Base-by-base conservation (phyloP, 2,797 vertebrate species). In the Rhyacichthys aspro region DNA sequence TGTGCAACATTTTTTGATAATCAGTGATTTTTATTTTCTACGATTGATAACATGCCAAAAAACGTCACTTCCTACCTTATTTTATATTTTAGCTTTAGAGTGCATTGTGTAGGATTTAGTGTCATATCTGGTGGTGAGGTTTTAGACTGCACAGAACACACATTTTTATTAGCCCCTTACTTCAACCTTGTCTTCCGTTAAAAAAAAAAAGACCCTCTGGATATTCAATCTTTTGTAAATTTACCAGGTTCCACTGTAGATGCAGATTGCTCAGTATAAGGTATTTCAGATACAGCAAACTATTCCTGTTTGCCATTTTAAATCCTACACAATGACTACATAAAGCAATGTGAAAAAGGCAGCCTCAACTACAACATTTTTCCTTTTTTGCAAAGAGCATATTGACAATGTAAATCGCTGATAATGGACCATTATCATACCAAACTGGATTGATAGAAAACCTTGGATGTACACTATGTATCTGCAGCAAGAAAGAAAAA, bases 71-170 rank as follows among this genome's bases (percentile, higher is more conserved):
- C 18, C 38, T 48, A 55, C 14, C 1, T 45, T 7, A 2, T 16
- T 41, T 62, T 56, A 44, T 37, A 39, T 56, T 36, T 14, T 56
- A 54, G 49, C 2, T 36, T 10, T 53, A 53, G 17, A 6, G 12
- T 19, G 19, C 9, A 39, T 53, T 53, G 50, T 39, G 50, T 53
- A 53, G 50, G 50, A 53, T 53, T 39, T 52, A 14, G 47, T 36
- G 6, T n/a, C n/a, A 34, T 36, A 32, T 36, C 28, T 5, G 33
- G 15, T n/a, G 10, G 33, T 50, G 14, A 48, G 0, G 15, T 18
- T 18, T 37, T 50, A 50, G 48, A 37, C n/a, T 33, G 14, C n/a
- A n/a, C 48, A n/a, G 3, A 48, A 28, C 15, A 48, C 28, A 48
- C 14, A 16, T 37, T 52, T n/a, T n/a, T n/a, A n/a, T n/a, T n/a